These are phyloP conservation scores for Patella pellucida DNA, from an alignment of 2,888 invertebrate genomes.

Conservation along the genomic window DNA sequence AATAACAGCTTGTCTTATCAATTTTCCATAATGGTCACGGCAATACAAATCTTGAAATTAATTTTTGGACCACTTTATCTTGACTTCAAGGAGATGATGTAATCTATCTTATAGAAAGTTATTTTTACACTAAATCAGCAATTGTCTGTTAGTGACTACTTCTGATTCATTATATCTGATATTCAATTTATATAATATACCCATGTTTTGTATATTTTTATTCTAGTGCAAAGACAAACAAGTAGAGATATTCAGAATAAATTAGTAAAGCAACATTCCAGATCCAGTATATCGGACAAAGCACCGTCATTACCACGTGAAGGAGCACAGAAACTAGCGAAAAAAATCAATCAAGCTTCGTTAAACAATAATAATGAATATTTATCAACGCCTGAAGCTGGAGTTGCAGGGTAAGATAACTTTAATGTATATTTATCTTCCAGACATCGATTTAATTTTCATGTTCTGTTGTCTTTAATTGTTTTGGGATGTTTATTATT, in stretches of 20 bases:
- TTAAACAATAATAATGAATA: slow-evolving; percentile 63
- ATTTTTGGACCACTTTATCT: too few relatives aligned
- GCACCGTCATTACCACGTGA: slow-evolving; percentile 61
- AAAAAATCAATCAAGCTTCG: slow-evolving; percentile 44
- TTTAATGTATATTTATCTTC: neutral
- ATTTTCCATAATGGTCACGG: too few relatives aligned
- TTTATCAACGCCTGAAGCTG: slow-evolving; percentile 72
- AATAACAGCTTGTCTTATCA: too few relatives aligned
- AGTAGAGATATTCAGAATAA: slow-evolving; percentile 38
- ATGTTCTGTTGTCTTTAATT: too few relatives aligned
- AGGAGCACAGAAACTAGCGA: slow-evolving; percentile 49
- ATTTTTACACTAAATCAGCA: too few relatives aligned
- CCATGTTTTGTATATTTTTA: neutral
- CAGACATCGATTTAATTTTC: neutral
- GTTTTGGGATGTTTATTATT: too few relatives aligned
- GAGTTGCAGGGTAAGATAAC: slow-evolving; percentile 71
- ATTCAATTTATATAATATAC: too few relatives aligned
- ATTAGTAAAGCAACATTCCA: slow-evolving; percentile 25
- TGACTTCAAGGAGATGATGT: too few relatives aligned
- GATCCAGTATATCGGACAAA: slow-evolving; percentile 38
- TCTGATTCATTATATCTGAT: too few relatives aligned
- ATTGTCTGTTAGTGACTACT: too few relatives aligned
- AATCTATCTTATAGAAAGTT: too few relatives aligned
- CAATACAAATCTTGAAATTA: too few relatives aligned
- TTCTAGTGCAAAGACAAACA: slow-evolving; percentile 37